Evolutionary conservation across 2,113 vertebrate genomes (phyloP), one percentile per base, ranked within the genome.

Genomic region (Sardina pilchardus): DNA sequence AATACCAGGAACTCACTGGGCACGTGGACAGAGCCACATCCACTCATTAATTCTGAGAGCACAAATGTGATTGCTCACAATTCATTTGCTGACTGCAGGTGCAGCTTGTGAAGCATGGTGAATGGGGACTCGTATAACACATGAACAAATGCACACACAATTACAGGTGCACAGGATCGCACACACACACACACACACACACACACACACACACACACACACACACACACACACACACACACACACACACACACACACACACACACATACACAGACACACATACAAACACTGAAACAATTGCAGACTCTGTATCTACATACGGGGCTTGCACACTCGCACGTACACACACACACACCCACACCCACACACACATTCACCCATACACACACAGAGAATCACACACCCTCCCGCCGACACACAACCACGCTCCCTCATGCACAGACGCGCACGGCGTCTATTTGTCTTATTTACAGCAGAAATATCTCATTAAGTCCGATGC

Each of bases 401-500:
- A 78, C 24, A 63, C 59, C 8, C 59, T n/a, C 21, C n/a, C 59
- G 7, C 30, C 14, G 3, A 36, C 12, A 14, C 67, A 75, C 26
- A 16, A 12, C 67, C 12, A 34, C 30, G 19, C 26, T 6, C 67
- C 16, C 19, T 3, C 71, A 39, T 36, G 71, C 30, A 30, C 63
- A 71, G 34, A 71, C 4, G 63, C 63, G 26, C 63, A 78, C 71
- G 17, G 14, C 17, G 71, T 17, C 71, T 36, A 36, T 78, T 78
- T 14, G 71, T 78, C 71, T 78, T 78, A 78, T 78, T 78, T 78
- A 78, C 71, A 36, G 71, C 71, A 78, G 71, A 12, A 78, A 36
- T 78, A 78, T 78, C 71, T 78, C 71, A 78, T 78, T 78, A 78
- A 78, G 71, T 34, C 14, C 26, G 30, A 4, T 14, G 14, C 34